Evolutionary conservation across 2,888 invertebrate genomes (phyloP), one percentile per base, ranked within the genome.

Genomic region (Bellardia pandia): DNA sequence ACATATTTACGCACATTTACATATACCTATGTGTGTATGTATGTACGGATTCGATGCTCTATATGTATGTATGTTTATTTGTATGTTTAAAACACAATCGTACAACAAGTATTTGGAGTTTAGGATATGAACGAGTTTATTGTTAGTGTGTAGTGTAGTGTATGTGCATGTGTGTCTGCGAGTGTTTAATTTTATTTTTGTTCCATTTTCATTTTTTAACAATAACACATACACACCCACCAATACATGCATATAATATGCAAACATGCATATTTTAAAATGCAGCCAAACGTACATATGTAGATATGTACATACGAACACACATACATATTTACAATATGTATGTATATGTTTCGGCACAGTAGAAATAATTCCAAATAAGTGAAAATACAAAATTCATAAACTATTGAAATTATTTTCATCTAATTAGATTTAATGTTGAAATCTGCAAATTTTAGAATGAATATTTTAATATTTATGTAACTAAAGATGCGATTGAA

Each of bases 141-240:
- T 76, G 66, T 48, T n/a, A 11, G 48, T 37, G 14, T 64, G 77
- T 58, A 33, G 23, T 23, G 23, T 23, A 23, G 23, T 53, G 37
- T 33, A 33, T 76, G 53, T 40, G 16, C 72, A 66, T 56, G 56
- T 66, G 45, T 62, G 53, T 60, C 37, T 58, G 64, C 42, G 14
- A 68, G 72, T 48, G 72, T 60, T n/a, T 8, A 58, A 30, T 74
- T 81, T 81, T 51, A 69, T 85, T 85, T 87, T 87, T 87, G 87
- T 78, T 87, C 85, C 87, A 87, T 85, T 87, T 87, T 87, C 85
- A 85, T 82, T 85, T 87, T 86, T 82, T 51, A 83, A 85, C 71
- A 77, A 66, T 62, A 58, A 81, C 76, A 79, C 56, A 82, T 48
- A 33, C 64, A 23, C 72, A 77, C 87, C 66, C 79, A 72, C 72